Base-by-base conservation (phyloP, 2,888 invertebrate species). In the Lagria hirta region DNA sequence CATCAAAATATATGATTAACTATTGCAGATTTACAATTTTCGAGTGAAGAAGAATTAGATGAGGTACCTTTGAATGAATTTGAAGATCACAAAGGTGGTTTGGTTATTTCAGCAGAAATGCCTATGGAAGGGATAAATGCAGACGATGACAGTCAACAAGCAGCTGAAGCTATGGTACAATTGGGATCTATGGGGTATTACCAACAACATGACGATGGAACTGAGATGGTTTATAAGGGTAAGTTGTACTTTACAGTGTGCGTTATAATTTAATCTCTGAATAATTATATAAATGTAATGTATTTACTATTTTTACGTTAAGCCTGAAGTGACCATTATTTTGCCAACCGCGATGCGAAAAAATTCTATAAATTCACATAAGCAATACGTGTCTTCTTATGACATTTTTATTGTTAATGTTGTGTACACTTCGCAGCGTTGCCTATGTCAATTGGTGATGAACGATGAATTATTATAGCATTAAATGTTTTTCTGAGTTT, bases 141-240 rank as follows among this genome's bases (percentile, higher is more conserved):
- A 14, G 68, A 69, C 45, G 66, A 65, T 57, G 69, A 70, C 51
- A 71, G 70, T 54, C 84, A 83, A 62, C 86, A 86, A 61, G 86
- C 81, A 1, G 84, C 83, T 1, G 86, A 86, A 68, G 84, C 86
- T 5, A 83, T 86, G 82, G 85, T 86, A 22, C 85, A 86, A 65
- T 74, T 87, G 21, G 77, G 80, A 2, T 79, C 81, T 53, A 78
- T 82, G 67, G 81, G 81, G 40, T 84, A 79, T 66, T 83, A 83
- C 65, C 75, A 68, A 37, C 69, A 68, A 32, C 62, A 57, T 18
- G 69, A 69, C 20, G 63, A 66, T 16, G 59, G 57, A 16, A 51
- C 57, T 8, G 67, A 68, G 45, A 30, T 66, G 24, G 56, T 66
- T 10, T 66, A 61, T 47, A 67, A 67, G 62, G 68, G 65, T 65